phyloP scores from a whole-genome alignment of 2,888 invertebrate species.

The Anthophora plumipes region DNA sequence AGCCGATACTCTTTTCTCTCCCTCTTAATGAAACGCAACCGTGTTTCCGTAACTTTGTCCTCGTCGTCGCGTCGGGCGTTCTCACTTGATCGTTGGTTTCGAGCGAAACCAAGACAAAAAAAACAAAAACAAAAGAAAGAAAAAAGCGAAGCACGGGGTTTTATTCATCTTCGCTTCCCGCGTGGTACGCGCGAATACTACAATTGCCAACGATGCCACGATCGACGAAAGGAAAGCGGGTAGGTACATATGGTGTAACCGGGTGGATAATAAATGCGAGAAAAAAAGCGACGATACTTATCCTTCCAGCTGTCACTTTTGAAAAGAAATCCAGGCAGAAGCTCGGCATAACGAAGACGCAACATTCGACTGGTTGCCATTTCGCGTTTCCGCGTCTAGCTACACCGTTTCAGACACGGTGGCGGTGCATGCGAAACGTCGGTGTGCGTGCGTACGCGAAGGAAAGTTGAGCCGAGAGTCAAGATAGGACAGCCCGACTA shows the following conservation, averaged over 20 bases:
- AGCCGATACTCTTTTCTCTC: too few relatives aligned
- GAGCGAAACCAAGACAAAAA: not conserved
- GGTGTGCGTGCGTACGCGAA: not conserved
- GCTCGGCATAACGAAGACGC: slow-evolving; percentile 15
- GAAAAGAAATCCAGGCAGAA: not conserved
- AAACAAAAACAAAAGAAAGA: not conserved
- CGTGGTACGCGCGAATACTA: not conserved
- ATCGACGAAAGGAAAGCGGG: not conserved
- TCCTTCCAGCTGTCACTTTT: not conserved
- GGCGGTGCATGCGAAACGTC: not conserved
- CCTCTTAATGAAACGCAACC: not conserved
- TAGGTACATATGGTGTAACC: not conserved
- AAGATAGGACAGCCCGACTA: slow-evolving; percentile 24
- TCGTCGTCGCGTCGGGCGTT: not conserved
- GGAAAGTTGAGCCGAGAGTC: slow-evolving; percentile 26
- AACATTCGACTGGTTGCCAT: slow-evolving; percentile 33
- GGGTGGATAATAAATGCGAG: not conserved
- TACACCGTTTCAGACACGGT: slow-evolving; percentile 10
- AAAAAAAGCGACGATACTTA: not conserved
- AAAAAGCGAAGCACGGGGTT: not conserved
- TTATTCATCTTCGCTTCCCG: slow-evolving; percentile 4
- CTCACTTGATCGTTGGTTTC: not conserved
- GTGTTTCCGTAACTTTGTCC: not conserved
- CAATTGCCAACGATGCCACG: not conserved
- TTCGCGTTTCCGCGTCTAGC: slow-evolving; percentile 16